Evolutionary conservation across 2,797 vertebrate species (phyloP).

Genomic region (Pangasius krempfi): DNA sequence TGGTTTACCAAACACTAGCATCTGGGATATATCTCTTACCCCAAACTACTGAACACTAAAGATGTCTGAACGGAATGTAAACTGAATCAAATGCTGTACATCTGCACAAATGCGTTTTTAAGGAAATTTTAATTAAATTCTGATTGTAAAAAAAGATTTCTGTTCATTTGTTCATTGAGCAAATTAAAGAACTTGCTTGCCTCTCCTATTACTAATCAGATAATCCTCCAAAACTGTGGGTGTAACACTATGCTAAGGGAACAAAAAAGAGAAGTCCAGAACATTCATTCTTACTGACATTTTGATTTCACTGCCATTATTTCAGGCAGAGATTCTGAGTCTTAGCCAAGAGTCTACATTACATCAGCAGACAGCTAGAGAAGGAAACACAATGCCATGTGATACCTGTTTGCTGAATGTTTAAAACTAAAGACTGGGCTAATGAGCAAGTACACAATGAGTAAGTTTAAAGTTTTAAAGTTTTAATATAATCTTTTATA

Average conservation of each 20-base stretch:
- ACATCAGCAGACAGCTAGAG: conserved; percentile 56
- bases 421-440: neutral
- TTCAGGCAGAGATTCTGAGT: neutral
- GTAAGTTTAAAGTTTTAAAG: too few species aligned
- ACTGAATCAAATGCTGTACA: neutral
- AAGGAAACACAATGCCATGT: conserved; percentile 64
- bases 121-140: neutral
- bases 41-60: neutral
- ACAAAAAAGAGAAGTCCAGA: neutral
- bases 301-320: neutral
- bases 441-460: neutral
- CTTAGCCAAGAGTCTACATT: neutral
- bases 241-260: neutral
- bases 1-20: neutral
- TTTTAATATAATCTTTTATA: too few species aligned
- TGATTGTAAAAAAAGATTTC: neutral
- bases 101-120: neutral
- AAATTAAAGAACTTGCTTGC: neutral
- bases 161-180: neutral
- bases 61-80: neutral
- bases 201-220: neutral
- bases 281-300: neutral
- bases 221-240: neutral
- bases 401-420: neutral
- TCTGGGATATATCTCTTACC: neutral